phyloP scores from a whole-genome alignment of 1,140 invertebrate species.

The Apis cerana region DNA sequence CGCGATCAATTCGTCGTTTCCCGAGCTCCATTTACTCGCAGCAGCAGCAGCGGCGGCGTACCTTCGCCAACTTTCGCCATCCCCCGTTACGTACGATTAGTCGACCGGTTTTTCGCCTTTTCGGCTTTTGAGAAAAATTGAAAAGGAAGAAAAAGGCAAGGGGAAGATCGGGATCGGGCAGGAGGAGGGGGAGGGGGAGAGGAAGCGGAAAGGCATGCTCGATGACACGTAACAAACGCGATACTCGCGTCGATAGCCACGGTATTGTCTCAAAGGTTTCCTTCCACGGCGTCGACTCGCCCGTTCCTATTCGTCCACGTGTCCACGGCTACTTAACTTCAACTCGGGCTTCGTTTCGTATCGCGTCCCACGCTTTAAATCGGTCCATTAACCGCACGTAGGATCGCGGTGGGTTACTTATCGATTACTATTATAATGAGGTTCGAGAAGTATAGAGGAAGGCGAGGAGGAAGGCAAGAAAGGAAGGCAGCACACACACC shows the following conservation, averaged over 20 bases:
- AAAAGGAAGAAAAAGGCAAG: no score
- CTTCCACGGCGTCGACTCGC: conserved; percentile 1
- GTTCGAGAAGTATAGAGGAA: conserved; percentile 17
- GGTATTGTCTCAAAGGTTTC: neutral
- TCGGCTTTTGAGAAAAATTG: neutral
- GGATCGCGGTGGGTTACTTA: conserved; percentile 75
- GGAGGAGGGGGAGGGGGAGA: no score
- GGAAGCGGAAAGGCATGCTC: neutral
- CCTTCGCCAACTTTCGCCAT: neutral
- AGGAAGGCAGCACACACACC: neutral
- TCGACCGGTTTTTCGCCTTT: neutral
- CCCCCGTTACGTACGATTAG: neutral
- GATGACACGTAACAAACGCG: no score
- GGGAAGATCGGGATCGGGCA: no score
- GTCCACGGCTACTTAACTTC: conserved; percentile 1
- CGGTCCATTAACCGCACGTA: conserved; percentile 70
- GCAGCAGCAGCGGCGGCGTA: neutral
- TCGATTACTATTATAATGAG: conserved; percentile 76
- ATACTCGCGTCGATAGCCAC: neutral
- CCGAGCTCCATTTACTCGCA: neutral
- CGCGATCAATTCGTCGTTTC: conserved; percentile 29
- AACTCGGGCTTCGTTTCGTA: conserved; percentile 12
- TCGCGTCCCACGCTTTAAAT: conserved; percentile 69
- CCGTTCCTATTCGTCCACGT: conserved; percentile 20
- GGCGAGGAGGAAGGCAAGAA: neutral